Conservation (phyloP, 2,797 vertebrate genomes). For the Chloroceryle amazona region DNA sequence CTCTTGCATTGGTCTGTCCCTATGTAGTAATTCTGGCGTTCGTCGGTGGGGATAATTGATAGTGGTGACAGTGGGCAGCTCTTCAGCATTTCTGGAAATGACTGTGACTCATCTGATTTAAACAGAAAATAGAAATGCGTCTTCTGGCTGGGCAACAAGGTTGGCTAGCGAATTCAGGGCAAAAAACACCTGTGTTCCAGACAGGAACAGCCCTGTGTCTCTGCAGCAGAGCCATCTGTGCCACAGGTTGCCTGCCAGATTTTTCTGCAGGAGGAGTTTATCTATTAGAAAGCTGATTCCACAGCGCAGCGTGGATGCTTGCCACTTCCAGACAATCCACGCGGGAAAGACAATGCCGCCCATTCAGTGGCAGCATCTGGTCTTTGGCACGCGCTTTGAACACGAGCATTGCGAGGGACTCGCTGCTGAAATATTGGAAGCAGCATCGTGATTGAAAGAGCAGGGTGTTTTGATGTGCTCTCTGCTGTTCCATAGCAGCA, state of each 20-base stretch:
- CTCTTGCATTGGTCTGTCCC: background rate
- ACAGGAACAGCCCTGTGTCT: slow-evolving; percentile 24
- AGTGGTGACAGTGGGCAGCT: background rate
- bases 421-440: slow-evolving; percentile 33
- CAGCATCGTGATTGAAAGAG: background rate
- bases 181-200: slow-evolving; percentile 48
- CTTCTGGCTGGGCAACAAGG: slow-evolving; percentile 48
- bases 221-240: slow-evolving; percentile 32
- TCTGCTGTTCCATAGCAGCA: background rate
- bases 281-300: slow-evolving; percentile 53
- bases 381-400: slow-evolving; percentile 18
- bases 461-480: background rate
- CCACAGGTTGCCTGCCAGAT: slow-evolving; percentile 57
- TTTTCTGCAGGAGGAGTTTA: slow-evolving; percentile 60
- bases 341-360: slow-evolving; percentile 56
- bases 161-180: slow-evolving; percentile 30
- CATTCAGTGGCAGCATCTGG: slow-evolving; percentile 64
- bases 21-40: background rate
- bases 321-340: slow-evolving; percentile 60
- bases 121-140: background rate
- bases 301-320: slow-evolving; percentile 11
- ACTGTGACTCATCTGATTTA: background rate
- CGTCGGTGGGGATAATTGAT: background rate
- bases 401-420: slow-evolving; percentile 11
- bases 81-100: background rate